These are phyloP conservation scores for Gopherus evgoodei DNA, from an alignment of 2,113 vertebrate species.

Conservation along the genomic window DNA sequence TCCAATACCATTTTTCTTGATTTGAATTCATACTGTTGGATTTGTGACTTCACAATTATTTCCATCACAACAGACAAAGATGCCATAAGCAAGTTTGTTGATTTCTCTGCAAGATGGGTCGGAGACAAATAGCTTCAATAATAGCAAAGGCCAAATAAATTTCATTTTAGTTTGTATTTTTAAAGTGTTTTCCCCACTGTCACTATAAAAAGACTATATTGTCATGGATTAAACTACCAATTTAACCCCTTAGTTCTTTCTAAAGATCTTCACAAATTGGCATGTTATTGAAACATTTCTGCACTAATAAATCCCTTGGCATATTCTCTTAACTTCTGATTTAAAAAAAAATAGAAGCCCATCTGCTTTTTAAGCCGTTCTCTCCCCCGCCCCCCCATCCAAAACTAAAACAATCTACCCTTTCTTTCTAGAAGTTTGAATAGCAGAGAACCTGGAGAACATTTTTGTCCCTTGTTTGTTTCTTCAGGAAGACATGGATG, in stretches of 20 bases:
- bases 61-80: neutral
- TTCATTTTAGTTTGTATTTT: neutral
- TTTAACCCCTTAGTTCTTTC: neutral
- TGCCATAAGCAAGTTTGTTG: accelerated
- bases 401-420: too few relatives aligned
- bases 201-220: accelerated
- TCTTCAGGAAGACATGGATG: neutral
- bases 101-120: neutral
- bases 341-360: neutral
- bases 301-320: neutral
- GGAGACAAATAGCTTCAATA: neutral
- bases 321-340: neutral
- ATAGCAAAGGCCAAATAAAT: neutral
- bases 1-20: neutral
- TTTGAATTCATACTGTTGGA: neutral
- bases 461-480: neutral
- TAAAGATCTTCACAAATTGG: neutral
- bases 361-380: neutral
- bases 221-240: neutral
- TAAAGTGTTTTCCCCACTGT: neutral
- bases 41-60: neutral
- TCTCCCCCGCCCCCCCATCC: too few relatives aligned
- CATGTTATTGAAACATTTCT: neutral
- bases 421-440: neutral
- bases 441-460: neutral